Percentiles rank a stretch among this genome's conserved stretches.
phyloP scores from a whole-genome alignment of 2,888 invertebrate genomes.

The Euspilapteryx auroguttella region DNA sequence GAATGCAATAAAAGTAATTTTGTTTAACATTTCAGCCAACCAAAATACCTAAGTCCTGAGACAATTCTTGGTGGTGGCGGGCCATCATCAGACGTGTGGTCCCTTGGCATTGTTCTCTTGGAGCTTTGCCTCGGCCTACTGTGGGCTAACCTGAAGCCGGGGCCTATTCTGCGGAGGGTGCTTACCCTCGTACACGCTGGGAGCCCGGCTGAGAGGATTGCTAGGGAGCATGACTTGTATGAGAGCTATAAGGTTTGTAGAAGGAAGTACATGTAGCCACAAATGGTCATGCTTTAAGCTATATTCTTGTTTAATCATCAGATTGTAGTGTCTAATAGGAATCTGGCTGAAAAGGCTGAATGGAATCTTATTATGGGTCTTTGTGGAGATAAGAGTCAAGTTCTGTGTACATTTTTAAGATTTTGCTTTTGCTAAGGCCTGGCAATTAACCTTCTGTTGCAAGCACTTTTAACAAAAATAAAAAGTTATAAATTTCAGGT shows the following conservation, averaged over 20 bases:
- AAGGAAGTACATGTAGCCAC: background rate
- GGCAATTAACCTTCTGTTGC: too few relatives aligned
- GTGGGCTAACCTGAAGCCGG: conserved; percentile 75
- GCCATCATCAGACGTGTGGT: conserved; percentile 90
- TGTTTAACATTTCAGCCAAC: conserved; percentile 58
- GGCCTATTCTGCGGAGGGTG: conserved; percentile 74
- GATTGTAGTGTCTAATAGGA: too few relatives aligned
- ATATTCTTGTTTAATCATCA: too few relatives aligned
- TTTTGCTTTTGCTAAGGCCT: too few relatives aligned
- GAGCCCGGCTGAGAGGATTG: conserved; percentile 66
- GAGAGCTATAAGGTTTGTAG: conserved; percentile 63
- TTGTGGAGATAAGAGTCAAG: too few relatives aligned
- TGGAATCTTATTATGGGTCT: too few relatives aligned
- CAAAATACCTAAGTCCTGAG: conserved; percentile 83
- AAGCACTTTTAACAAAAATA: too few relatives aligned
- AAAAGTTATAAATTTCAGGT: too few relatives aligned
- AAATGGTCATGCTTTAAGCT: background rate
- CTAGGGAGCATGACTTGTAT: conserved; percentile 75
- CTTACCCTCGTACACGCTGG: conserved; percentile 67
- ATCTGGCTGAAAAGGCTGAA: too few relatives aligned
- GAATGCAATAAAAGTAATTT: conserved; percentile 4
- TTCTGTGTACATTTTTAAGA: too few relatives aligned
- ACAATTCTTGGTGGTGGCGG: conserved; percentile 72
- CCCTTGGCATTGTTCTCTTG: conserved; percentile 85
- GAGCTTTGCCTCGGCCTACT: conserved; percentile 76